Evolutionary conservation across 2,888 invertebrate genomes (phyloP).

Genomic region (Tetranychus truncatus): DNA sequence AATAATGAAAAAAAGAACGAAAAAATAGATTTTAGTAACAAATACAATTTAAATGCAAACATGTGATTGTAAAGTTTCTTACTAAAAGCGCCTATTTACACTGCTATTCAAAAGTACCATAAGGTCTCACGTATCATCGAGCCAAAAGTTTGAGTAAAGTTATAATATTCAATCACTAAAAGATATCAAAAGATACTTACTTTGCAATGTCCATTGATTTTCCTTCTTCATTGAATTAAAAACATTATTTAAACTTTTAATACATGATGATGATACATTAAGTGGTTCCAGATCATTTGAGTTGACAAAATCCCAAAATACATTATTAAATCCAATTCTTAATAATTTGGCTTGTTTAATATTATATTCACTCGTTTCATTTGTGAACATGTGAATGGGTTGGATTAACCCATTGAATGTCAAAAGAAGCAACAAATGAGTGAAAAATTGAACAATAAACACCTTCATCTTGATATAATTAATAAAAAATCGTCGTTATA

Average conservation of each 20-base stretch:
- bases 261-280: not conserved
- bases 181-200: not conserved
- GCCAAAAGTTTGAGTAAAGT: not conserved
- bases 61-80: too few relatives aligned
- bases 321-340: not conserved
- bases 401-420: too few relatives aligned
- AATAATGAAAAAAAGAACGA: not conserved
- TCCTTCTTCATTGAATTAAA: not conserved
- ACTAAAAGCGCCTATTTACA: too few relatives aligned
- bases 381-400: too few relatives aligned
- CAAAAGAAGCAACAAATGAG: too few relatives aligned
- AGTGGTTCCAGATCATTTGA: not conserved
- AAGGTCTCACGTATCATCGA: too few relatives aligned
- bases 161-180: not conserved
- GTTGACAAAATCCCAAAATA: not conserved
- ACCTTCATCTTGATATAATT: too few relatives aligned
- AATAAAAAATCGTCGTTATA: too few relatives aligned
- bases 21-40: not conserved
- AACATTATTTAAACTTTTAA: not conserved
- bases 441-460: too few relatives aligned
- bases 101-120: too few relatives aligned
- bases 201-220: not conserved
- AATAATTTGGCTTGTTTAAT: not conserved
- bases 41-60: not conserved
- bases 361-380: not conserved